A percentile compares a stretch with the other conserved stretches of the same genome.
Conservation (phyloP, 2,888 invertebrate species). For the Apoderus coryli region DNA sequence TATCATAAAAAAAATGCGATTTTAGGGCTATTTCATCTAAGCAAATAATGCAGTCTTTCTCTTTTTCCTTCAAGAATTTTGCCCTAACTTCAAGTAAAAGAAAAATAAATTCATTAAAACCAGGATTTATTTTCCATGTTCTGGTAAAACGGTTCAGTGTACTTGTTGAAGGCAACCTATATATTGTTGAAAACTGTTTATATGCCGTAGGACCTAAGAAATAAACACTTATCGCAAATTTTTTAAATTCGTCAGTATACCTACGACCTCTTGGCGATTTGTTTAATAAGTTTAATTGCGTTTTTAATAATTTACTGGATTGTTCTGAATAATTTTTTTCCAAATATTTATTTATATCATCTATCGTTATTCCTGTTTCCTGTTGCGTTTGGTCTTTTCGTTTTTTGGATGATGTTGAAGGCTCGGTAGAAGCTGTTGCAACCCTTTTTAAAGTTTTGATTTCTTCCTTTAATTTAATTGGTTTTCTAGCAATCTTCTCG, state of each 20-base stretch:
- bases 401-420: too few relatives aligned
- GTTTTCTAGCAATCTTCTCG: too few relatives aligned
- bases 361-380: too few relatives aligned
- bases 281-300: too few relatives aligned
- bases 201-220: conserved; percentile 8
- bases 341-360: too few relatives aligned
- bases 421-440: too few relatives aligned
- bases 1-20: conserved; percentile 9
- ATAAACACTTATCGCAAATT: conserved; percentile 5
- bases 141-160: not conserved
- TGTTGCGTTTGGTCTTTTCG: too few relatives aligned
- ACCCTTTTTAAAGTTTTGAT: too few relatives aligned
- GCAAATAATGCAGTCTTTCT: conserved; percentile 9
- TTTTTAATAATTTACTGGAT: too few relatives aligned
- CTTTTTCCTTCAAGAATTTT: conserved; percentile 1
- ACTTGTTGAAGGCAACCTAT: not conserved
- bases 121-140: not conserved
- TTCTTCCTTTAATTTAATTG: too few relatives aligned
- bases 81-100: not conserved
- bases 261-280: conserved; percentile 7
- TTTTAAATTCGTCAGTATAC: conserved; percentile 8
- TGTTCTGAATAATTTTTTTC: too few relatives aligned
- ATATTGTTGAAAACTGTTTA: conserved; percentile 6
- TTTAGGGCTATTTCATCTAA: conserved; percentile 10
- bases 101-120: not conserved